Conservation (phyloP, 2,113 vertebrate species). For the Hydropotes inermis region DNA sequence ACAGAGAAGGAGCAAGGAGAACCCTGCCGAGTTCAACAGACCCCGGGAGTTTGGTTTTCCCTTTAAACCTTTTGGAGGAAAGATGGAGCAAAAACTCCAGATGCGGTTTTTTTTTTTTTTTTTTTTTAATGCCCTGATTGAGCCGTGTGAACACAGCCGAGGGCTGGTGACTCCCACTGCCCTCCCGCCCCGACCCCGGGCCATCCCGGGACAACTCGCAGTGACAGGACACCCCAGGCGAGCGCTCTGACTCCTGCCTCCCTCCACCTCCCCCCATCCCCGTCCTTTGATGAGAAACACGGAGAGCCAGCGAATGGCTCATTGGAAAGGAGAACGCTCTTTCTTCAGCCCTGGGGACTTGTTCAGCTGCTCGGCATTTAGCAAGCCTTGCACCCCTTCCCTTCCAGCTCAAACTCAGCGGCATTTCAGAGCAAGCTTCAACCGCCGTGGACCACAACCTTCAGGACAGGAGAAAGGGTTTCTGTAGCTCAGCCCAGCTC, state of each 20-base stretch:
- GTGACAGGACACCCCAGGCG: not conserved
- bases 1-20: not conserved
- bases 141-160: not conserved
- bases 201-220: not conserved
- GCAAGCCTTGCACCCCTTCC: slow-evolving; percentile 36
- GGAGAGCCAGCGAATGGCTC: not conserved
- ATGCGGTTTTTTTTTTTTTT: not conserved
- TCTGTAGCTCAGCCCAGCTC: not conserved
- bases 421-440: not conserved
- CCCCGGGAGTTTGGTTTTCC: slow-evolving; percentile 1
- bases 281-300: slow-evolving; percentile 43
- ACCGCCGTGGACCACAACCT: not conserved
- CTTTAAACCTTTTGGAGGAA: slow-evolving; percentile 3
- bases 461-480: not conserved
- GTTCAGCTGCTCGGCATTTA: slow-evolving; percentile 69
- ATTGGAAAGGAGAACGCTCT: slow-evolving; percentile 9
- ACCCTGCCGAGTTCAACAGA: not conserved
- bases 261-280: not conserved
- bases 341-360: slow-evolving; percentile 58
- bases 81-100: not conserved
- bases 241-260: not conserved
- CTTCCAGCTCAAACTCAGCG: not conserved
- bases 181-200: not conserved
- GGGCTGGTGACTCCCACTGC: not conserved
- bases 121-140: not conserved